Base-by-base conservation (phyloP, 1,140 invertebrate species). In the Paracyclopina nana region DNA sequence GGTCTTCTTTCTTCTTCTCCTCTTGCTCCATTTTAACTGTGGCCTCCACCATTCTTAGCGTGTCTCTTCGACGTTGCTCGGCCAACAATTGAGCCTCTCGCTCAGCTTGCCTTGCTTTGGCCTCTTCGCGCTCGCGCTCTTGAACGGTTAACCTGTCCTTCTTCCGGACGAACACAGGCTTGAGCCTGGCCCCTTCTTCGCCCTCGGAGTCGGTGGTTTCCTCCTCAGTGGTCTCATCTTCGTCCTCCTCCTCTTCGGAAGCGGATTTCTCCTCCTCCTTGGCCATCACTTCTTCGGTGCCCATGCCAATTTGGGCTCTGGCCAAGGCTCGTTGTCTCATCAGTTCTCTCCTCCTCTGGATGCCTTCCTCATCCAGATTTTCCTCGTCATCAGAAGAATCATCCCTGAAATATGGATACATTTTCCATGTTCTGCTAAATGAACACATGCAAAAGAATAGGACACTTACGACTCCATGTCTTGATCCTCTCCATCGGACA, bases 151-250 rank as follows among this genome's bases (percentile, higher is more conserved):
- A 79, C 54, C 94, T 72, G 61, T 98, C 91, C 55, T 77, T 77
- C 61, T 94, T 95, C 54, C 83, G 71, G 0, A 98, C 88, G 71
- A 98, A 98, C 1, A 98, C 82, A 4, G 94, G 94, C 61, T 97
- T 98, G 6, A 98, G 71, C 51, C 88, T 69, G 0, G 90, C 87
- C 56, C 72, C 75, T 48, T 77, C 78, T 61, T 86, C 82, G 65
- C 90, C 84, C 62, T 87, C 83, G 38, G 80, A 83, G 62, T 83
- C 69, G 24, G 82, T 78, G 57, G 87, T 85, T 64, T 94, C 83
- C 60, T 86, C 82, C 62, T 76, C 78, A 52, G 78, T 77, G 59
- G 75, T 70, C 61, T 82, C 79, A 49, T 84, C 83, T 28, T 77
- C 75, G 52, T 74, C 77, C n/a, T 78, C 75, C 11, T 76, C 76